Evolutionary conservation across 2,888 invertebrate genomes (phyloP).

Genomic region (Diploptera punctata): DNA sequence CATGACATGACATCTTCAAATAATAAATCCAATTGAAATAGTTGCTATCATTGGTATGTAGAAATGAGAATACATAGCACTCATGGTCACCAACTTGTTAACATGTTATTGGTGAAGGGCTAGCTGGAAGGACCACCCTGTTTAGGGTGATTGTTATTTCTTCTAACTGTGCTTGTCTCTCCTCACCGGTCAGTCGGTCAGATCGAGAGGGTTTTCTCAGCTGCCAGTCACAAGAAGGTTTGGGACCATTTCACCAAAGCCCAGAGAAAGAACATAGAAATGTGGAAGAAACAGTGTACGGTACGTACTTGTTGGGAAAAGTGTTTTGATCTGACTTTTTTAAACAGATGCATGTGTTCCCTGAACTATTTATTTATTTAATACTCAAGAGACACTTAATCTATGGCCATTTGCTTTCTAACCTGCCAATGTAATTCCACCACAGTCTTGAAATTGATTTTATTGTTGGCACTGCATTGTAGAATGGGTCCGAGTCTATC

Average conservation of each 20-base stretch:
- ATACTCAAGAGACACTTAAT: too few species aligned
- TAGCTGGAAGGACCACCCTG: conserved; percentile 22
- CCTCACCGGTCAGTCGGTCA: conserved; percentile 82
- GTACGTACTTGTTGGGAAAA: conserved; percentile 65
- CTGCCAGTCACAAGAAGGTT: conserved; percentile 96
- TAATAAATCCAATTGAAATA: too few species aligned
- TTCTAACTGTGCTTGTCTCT: conserved; percentile 45
- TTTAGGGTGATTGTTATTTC: conserved; percentile 28
- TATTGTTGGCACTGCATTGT: too few species aligned
- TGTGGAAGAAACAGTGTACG: conserved; percentile 96
- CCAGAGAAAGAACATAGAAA: conserved; percentile 97
- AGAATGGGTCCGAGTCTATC: too few species aligned
- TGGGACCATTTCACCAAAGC: conserved; percentile 99
- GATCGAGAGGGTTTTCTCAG: conserved; percentile 97
- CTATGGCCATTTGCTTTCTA: too few species aligned
- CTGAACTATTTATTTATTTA: too few species aligned
- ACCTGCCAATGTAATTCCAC: too few species aligned
- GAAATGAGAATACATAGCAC: too few species aligned
- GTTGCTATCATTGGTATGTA: too few species aligned
- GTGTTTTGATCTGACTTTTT: conserved; percentile 18
- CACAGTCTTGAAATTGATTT: too few species aligned
- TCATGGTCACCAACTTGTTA: neutral
- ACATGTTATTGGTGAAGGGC: conserved; percentile 19
- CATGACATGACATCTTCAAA: too few species aligned
- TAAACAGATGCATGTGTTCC: conserved; percentile 1